Percentiles rank a stretch among this genome's conserved stretches.
Conservation (phyloP, 2,797 vertebrate species). For the Aulostomus chinensis region DNA sequence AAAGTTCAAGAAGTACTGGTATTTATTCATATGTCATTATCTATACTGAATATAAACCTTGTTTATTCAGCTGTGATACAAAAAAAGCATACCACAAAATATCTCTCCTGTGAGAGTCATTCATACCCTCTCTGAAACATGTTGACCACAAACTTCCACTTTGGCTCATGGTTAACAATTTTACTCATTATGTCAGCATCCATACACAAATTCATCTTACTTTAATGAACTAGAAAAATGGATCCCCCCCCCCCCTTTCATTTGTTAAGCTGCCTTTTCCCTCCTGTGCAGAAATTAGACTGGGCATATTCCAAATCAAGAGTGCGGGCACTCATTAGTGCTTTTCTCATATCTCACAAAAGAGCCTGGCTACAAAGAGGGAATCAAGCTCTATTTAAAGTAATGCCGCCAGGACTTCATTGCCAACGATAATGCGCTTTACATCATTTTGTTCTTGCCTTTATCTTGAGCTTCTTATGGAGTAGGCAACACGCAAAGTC, state of each 20-base stretch:
- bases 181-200: conserved; percentile 25
- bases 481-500: conserved; percentile 73
- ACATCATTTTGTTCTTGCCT: conserved; percentile 74
- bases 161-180: conserved; percentile 5
- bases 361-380: conserved; percentile 62
- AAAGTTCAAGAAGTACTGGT: too few species aligned
- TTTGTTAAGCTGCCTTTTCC: conserved; percentile 49
- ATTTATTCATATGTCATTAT: too few species aligned
- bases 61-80: too few species aligned
- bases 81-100: too few species aligned
- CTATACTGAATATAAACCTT: too few species aligned
- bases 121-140: conserved; percentile 7
- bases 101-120: background rate
- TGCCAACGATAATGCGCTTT: conserved; percentile 73
- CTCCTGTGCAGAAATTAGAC: conserved; percentile 49
- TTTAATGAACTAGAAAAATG: conserved; percentile 34
- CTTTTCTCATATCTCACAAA: conserved; percentile 66
- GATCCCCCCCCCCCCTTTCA: background rate
- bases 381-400: conserved; percentile 71
- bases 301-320: conserved; percentile 64
- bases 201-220: conserved; percentile 25
- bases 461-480: conserved; percentile 74
- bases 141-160: conserved; percentile 5
- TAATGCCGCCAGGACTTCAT: conserved; percentile 65
- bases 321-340: conserved; percentile 66